phyloP scores from a whole-genome alignment of 2,797 vertebrate genomes.

The Acrossocheilus fasciatus region DNA sequence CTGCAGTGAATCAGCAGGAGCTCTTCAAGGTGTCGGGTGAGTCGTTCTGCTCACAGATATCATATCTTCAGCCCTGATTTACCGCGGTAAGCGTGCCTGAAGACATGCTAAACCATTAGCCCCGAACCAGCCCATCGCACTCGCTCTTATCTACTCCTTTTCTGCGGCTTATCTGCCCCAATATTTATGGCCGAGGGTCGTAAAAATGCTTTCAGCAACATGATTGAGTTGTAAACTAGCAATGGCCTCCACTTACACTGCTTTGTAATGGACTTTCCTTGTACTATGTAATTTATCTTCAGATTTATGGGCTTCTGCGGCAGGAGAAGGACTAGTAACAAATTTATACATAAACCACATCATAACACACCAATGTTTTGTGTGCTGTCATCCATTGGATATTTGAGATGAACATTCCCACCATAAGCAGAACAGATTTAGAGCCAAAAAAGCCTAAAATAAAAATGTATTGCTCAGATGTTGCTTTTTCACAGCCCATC shows the following conservation, averaged over 20 bases:
- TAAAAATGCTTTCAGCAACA: conserved; percentile 66
- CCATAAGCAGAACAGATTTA: not conserved
- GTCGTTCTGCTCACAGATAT: conserved; percentile 56
- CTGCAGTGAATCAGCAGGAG: conserved; percentile 44
- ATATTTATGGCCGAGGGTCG: conserved; percentile 73
- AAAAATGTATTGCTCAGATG: not conserved
- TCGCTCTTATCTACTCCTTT: conserved; percentile 63
- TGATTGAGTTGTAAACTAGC: conserved; percentile 68
- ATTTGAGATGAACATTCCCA: not conserved
- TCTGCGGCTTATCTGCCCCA: conserved; percentile 70
- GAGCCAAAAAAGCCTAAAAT: not conserved
- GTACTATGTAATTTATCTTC: conserved; percentile 28
- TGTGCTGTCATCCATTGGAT: not conserved
- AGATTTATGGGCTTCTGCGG: conserved; percentile 43
- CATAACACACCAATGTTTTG: not conserved
- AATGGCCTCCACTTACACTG: conserved; percentile 58
- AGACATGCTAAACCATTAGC: conserved; percentile 67
- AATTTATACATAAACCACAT: conserved; percentile 15
- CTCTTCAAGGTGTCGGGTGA: conserved; percentile 40
- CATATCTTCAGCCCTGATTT: conserved; percentile 62
- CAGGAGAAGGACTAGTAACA: conserved; percentile 13
- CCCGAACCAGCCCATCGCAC: conserved; percentile 42
- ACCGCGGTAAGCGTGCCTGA: conserved; percentile 43
- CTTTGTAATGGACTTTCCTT: conserved; percentile 50
- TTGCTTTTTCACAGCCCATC: not conserved